A percentile compares a stretch with the other conserved stretches of the same genome.
Conservation (phyloP, 1,140 invertebrate genomes). For the Saxidomus purpurata region DNA sequence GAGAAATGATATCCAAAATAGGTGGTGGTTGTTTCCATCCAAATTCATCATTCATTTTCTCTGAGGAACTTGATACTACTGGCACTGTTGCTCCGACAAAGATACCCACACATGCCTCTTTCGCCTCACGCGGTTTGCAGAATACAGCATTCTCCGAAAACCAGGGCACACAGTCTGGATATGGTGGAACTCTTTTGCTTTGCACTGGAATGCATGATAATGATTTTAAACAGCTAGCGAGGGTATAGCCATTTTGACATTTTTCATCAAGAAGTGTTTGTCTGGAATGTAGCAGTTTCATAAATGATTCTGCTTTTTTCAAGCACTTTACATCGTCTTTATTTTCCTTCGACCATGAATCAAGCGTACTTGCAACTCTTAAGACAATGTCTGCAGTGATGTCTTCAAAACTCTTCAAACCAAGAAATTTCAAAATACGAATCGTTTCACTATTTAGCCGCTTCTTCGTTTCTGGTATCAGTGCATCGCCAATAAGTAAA, state of each 20-base stretch:
- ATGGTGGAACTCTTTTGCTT: not conserved
- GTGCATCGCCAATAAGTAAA: not conserved
- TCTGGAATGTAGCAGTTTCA: not conserved
- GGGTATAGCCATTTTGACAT: slow-evolving; percentile 4
- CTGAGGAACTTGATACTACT: not conserved
- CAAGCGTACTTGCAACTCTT: not conserved
- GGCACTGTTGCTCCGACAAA: slow-evolving; percentile 29
- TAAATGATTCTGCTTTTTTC: not conserved
- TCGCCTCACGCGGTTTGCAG: slow-evolving; percentile 28
- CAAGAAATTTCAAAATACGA: not conserved
- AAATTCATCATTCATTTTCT: not conserved
- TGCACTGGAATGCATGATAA: not conserved
- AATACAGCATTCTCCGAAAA: not conserved
- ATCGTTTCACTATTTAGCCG: not conserved
- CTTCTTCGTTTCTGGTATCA: not conserved
- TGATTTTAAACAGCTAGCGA: not conserved
- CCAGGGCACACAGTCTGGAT: not conserved
- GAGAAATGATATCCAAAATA: not conserved
- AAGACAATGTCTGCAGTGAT: not conserved
- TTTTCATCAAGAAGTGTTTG: not conserved
- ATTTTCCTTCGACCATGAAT: not conserved
- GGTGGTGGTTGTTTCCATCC: slow-evolving; percentile 1
- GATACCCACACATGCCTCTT: not conserved
- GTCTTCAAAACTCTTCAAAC: not conserved
- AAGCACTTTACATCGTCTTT: not conserved